Evolutionary conservation across 2,888 invertebrate genomes (phyloP), one percentile per base, ranked within the genome.

Genomic region (Oxystoma pomonae): DNA sequence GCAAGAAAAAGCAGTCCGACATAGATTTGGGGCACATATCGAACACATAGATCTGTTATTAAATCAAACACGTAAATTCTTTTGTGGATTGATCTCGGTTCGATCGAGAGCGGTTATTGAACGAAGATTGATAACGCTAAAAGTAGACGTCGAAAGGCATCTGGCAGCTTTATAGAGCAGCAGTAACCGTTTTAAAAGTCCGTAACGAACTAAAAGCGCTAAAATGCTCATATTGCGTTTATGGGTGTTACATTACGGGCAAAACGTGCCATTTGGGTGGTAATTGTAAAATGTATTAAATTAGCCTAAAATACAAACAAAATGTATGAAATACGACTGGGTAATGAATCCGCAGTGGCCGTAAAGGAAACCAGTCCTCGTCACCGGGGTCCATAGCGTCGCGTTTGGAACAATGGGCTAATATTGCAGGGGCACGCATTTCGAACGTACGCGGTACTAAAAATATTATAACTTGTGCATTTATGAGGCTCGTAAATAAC

Each of bases 401-500:
- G 67, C 62, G 60, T 68, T 67, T 72, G 67, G 71, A 68, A 70
- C 70, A 68, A 71, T 72, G 68, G 71, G 68, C 72, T 73, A 72
- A 71, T 73, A 73, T 69, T 69, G 74, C 69, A 72, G 74, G 72
- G 72, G 73, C 73, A 74, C 71, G 75, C 75, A 76, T 76, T 35
- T 35, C 35, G 35, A 35, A 74, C 74, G 75, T 73, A 35, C 12
- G 35, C 35, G 3, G 35, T 35, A 74, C 75, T 76, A 79, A 80
- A 80, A 80, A 78, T 80, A 79, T 80, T 79, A 80, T 76, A 78
- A 77, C 78, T 77, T 78, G 73, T 77, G 78, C 78, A 78, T 80
- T 80, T 79, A 80, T 75, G 77, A 72, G 72, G 61, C 74, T 71
- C 76, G 73, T 80, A 80, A 80, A 80, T 80, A 79, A 79, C 75